These are phyloP conservation scores for Cordylochernes scorpioides DNA, from an alignment of 2,888 invertebrate species.

Conservation along the genomic window DNA sequence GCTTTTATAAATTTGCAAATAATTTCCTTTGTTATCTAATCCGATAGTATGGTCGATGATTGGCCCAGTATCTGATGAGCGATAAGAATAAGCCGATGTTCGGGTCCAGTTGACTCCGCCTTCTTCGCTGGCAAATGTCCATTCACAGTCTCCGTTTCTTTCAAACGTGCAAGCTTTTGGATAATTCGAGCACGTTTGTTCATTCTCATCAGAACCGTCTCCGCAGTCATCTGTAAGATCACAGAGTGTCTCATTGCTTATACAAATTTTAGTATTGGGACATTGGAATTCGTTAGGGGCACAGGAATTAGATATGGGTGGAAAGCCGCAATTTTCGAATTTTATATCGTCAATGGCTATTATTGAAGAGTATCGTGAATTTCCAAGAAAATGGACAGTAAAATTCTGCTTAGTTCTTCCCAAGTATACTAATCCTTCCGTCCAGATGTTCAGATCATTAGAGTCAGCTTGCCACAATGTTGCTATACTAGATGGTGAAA, in stretches of 20 bases:
- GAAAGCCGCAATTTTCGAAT: constrained; percentile 9
- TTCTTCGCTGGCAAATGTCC: constrained; percentile 5
- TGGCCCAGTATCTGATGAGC: constrained; percentile 5
- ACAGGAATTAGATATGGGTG: constrained; percentile 2
- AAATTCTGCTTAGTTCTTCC: constrained; percentile 8
- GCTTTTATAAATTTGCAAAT: constrained; percentile 2
- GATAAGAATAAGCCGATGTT: neutral
- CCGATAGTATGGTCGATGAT: constrained; percentile 10
- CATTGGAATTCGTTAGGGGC: constrained; percentile 2
- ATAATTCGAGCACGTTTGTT: constrained; percentile 4
- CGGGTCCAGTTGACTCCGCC: constrained; percentile 4
- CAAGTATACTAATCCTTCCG: constrained; percentile 6
- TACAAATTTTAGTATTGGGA: constrained; percentile 3
- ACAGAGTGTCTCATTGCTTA: constrained; percentile 6
- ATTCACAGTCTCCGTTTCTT: constrained; percentile 6
- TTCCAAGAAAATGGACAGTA: constrained; percentile 1
- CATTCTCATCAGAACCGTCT: constrained; percentile 11
- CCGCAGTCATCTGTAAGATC: constrained; percentile 13
- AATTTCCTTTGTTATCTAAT: constrained; percentile 4
- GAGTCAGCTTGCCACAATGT: neutral
- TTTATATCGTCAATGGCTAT: constrained; percentile 10
- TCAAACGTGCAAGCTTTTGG: constrained; percentile 10
- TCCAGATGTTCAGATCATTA: constrained; percentile 3
- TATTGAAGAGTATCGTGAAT: constrained; percentile 1
- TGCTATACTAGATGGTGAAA: neutral